Percentiles rank a stretch among this genome's conserved stretches.
phyloP scores from a whole-genome alignment of 2,888 invertebrate species.

The Pseudeuparius sepicola region DNA sequence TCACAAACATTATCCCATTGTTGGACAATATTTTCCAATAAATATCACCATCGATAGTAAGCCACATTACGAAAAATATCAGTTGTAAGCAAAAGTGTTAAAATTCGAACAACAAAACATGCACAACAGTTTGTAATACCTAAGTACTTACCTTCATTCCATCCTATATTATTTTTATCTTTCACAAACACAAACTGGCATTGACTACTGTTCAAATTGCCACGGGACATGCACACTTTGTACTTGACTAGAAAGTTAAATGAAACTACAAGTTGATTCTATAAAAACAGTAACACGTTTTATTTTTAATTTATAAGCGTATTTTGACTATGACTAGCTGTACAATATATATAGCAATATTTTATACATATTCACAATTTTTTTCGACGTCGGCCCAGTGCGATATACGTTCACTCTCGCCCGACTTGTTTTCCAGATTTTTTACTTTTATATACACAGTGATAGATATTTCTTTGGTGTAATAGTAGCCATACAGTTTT shows the following conservation, averaged over 20 bases:
- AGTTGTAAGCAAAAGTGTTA: too few species aligned
- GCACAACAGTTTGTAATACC: too few species aligned
- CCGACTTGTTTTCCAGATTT: conserved; percentile 27
- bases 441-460: conserved; percentile 36
- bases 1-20: too few species aligned
- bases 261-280: conserved; percentile 39
- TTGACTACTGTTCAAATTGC: too few species aligned
- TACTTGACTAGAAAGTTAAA: conserved; percentile 23
- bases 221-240: too few species aligned
- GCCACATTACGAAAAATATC: too few species aligned
- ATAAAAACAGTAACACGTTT: conserved; percentile 43
- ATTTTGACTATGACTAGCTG: conserved; percentile 43
- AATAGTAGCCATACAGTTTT: conserved; percentile 33
- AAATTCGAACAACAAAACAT: too few species aligned
- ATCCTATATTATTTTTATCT: too few species aligned
- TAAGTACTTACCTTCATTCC: too few species aligned
- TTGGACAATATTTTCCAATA: too few species aligned
- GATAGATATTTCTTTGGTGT: conserved; percentile 42
- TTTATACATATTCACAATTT: conserved; percentile 40
- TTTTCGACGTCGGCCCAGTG: conserved; percentile 30
- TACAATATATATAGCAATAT: conserved; percentile 40
- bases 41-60: too few species aligned
- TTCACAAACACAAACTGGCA: too few species aligned
- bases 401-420: conserved; percentile 21
- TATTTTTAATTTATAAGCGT: conserved; percentile 42